phyloP scores from a whole-genome alignment of 2,888 invertebrate genomes.

The Phania funesta region DNA sequence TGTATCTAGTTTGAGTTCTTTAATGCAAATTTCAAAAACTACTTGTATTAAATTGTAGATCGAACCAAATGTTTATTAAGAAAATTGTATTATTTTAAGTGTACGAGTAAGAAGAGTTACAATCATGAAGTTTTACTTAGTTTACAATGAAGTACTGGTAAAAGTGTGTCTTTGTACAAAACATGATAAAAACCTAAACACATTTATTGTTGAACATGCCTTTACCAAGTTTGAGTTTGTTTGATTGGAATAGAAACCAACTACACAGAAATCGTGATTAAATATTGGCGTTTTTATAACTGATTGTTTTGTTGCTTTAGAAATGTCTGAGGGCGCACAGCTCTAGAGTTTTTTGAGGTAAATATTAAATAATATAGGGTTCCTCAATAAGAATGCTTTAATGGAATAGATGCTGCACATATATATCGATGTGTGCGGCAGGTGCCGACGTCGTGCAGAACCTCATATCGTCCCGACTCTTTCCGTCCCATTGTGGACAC shows the following conservation, averaged over 20 bases:
- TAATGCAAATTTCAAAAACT: no score
- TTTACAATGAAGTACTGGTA: neutral
- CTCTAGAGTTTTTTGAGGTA: no score
- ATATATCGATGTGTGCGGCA: no score
- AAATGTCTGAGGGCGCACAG: slow-evolving; percentile 26
- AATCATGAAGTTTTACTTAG: neutral
- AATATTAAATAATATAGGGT: no score
- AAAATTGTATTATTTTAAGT: neutral
- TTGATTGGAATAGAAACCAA: slow-evolving; percentile 1
- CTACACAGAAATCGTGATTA: slow-evolving; percentile 58
- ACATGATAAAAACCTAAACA: neutral
- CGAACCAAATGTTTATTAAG: no score
- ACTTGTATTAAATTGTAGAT: no score
- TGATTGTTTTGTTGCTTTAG: slow-evolving; percentile 1
- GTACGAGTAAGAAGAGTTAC: neutral
- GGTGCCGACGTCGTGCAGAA: no score
- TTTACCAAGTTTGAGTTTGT: slow-evolving; percentile 21
- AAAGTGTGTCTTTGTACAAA: neutral
- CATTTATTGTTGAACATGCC: slow-evolving; percentile 18
- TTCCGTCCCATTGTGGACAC: no score
- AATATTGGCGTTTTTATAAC: slow-evolving; percentile 52
- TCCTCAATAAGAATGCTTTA: no score
- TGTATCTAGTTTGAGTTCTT: no score
- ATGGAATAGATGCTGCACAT: no score
- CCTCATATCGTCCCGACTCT: no score